These are phyloP conservation scores for Cossypha niveicapilla DNA, from an alignment of 2,797 vertebrate genomes.

Conservation along the genomic window DNA sequence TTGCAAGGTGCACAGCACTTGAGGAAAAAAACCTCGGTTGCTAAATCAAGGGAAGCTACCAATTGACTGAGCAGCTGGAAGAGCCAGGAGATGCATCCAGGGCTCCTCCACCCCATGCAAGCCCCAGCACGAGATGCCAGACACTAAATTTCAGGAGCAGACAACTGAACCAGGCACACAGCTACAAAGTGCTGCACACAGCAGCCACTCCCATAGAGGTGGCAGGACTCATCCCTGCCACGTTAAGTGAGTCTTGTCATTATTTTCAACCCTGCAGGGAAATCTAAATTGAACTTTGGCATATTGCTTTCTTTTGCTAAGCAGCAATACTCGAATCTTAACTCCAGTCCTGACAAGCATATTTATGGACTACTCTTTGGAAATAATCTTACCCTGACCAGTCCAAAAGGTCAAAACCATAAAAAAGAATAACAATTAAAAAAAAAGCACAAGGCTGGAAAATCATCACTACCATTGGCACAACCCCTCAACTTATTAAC, in stretches of 20 bases:
- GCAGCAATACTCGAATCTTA: background rate
- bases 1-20: background rate
- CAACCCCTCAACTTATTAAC: conserved; percentile 9
- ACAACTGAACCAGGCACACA: background rate
- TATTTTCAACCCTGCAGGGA: conserved; percentile 7
- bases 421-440: background rate
- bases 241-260: background rate
- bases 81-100: background rate
- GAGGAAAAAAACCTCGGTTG: background rate
- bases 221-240: background rate
- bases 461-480: conserved; percentile 3
- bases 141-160: background rate
- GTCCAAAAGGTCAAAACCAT: conserved; percentile 19
- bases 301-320: conserved; percentile 31
- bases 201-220: background rate
- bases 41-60: background rate
- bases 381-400: conserved; percentile 44
- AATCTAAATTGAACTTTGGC: background rate
- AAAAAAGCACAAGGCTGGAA: background rate
- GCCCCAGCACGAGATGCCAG: background rate
- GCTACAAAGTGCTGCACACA: background rate
- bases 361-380: conserved; percentile 1
- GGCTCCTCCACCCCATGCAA: background rate
- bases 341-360: background rate
- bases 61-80: background rate